Percentiles rank a stretch among this genome's conserved stretches.
These are phyloP conservation scores for Tiaroga cobitis DNA, from an alignment of 2,797 vertebrate species.

Conservation along the genomic window DNA sequence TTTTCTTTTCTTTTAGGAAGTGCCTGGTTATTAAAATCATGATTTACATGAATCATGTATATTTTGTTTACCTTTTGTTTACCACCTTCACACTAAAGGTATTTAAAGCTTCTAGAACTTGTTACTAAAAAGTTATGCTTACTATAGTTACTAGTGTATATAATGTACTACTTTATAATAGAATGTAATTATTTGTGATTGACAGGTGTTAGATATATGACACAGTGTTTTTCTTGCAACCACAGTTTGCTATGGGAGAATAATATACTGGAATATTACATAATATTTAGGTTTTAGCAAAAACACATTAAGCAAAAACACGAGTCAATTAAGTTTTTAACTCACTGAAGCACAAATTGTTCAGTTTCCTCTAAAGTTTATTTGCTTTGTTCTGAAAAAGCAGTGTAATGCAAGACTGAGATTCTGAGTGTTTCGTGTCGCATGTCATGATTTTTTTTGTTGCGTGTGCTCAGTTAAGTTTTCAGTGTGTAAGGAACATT, in stretches of 20 bases:
- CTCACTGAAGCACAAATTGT: not conserved
- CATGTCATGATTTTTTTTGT: not conserved
- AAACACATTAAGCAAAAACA: not conserved
- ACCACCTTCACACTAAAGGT: not conserved
- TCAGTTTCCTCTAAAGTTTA: not conserved
- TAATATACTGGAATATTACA: not conserved
- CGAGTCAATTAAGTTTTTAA: not conserved
- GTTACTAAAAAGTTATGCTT: not conserved
- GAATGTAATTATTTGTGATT: not conserved
- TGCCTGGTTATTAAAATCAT: not conserved
- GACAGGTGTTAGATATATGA: not conserved
- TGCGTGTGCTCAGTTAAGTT: not conserved
- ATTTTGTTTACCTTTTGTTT: not conserved
- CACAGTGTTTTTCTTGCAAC: not conserved
- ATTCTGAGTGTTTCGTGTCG: not conserved
- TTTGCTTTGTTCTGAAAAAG: constrained; percentile 9
- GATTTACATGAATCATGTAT: not conserved
- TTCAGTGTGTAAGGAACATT: not conserved
- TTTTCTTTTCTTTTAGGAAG: not conserved
- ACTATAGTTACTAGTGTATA: not conserved
- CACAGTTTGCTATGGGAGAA: not conserved
- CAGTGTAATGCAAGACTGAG: not conserved
- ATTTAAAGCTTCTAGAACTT: not conserved
- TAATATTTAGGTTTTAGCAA: not conserved
- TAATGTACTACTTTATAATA: not conserved